Base-by-base conservation (phyloP, 2,888 invertebrate species). In the Drosophila longiperda region DNA sequence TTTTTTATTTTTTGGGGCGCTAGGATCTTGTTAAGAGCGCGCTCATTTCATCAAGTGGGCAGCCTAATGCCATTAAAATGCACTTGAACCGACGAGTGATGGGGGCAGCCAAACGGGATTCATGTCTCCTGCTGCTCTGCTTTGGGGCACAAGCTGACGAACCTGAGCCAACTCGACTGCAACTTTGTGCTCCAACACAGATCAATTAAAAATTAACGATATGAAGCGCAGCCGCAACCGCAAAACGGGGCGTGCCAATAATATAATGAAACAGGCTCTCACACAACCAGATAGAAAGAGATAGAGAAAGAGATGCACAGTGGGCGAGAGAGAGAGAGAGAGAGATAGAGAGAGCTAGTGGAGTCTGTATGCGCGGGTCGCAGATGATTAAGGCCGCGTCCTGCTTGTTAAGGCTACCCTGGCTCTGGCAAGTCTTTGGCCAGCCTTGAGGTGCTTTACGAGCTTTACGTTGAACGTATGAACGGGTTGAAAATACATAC, bases 161-260 rank as follows among this genome's bases (percentile, higher is more conserved):
- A 75, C 79, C 75, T 75, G 80, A 66, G 60, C 61, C 58, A 58
- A 55, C 52, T 61, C 61, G 58, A 74, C 67, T 88, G 83, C 84
- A 82, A 82, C 76, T 73, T 80, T 69, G 62, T 74, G 73, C 67
- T 61, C 61, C 69, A 55, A 70, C 75, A 83, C 80, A 91, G 92
- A 91, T 91, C 91, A 91, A 91, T 91, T 91, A 91, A 91, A 91
- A 91, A 91, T 91, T 90, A 91, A 91, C 91, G 92, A 91, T 91
- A 91, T 87, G 86, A 90, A 84, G 89, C 87, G 82, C 88, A 87
- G 82, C 68, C 78, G 71, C 68, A 53, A 54, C 73, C 78, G 71
- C 88, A 86, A 88, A 88, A 83, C 78, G 68, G 92, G 92, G 92
- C 92, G 92, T 92, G 90, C 86, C 92, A 90, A 91, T 90, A 92